Percentiles rank a stretch among this genome's conserved stretches.
phyloP scores from a whole-genome alignment of 1,140 invertebrate species.

The Drosophila nasuta region DNA sequence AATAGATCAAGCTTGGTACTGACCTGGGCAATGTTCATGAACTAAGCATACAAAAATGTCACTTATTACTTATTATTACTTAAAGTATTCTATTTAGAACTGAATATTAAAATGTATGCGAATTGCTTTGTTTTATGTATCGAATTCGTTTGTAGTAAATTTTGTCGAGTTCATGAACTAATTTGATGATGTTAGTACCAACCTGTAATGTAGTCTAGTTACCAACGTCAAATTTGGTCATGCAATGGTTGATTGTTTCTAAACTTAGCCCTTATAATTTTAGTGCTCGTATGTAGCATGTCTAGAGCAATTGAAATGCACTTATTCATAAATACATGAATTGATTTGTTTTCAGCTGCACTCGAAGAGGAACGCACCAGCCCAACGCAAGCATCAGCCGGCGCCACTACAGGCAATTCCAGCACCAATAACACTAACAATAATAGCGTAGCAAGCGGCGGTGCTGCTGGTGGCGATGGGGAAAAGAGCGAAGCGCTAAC shows the following conservation, averaged over 20 bases:
- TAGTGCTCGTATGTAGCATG: constrained; percentile 25
- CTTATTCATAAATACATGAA: constrained; percentile 3
- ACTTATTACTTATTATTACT: no score
- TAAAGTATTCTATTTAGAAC: background rate
- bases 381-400: constrained; percentile 83
- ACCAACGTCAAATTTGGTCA: constrained; percentile 28
- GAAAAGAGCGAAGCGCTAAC: constrained; percentile 85
- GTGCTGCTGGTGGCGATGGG: constrained; percentile 75
- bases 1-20: constrained; percentile 26
- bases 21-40: constrained; percentile 7
- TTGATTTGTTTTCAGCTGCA: constrained; percentile 76
- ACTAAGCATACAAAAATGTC: background rate
- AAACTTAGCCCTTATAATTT: constrained; percentile 10
- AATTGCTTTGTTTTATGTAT: background rate
- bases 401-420: constrained; percentile 69
- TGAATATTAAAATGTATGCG: background rate
- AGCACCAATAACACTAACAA: constrained; percentile 45
- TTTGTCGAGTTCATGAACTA: constrained; percentile 1
- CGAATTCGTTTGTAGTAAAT: background rate
- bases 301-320: background rate
- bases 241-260: constrained; percentile 31
- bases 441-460: constrained; percentile 56
- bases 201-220: constrained; percentile 32
- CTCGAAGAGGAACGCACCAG: constrained; percentile 86
- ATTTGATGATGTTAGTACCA: constrained; percentile 9